A percentile compares a stretch with the other conserved stretches of the same genome.
Conservation (phyloP, 2,888 invertebrate species). For the Lypha dubia region DNA sequence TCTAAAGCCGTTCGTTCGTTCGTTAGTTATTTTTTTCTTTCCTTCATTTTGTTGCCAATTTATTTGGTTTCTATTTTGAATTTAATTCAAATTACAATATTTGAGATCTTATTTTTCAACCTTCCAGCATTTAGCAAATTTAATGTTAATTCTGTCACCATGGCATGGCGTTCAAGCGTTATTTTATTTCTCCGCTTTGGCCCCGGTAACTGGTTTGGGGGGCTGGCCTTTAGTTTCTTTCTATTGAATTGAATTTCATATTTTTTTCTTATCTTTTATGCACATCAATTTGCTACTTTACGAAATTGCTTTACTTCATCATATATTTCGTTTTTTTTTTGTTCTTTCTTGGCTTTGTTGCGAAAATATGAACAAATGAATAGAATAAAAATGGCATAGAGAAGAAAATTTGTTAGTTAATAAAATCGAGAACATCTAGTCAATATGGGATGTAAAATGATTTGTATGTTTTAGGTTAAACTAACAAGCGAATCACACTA, state of each 20-base stretch:
- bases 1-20: conserved; percentile 16
- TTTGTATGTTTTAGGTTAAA: no score
- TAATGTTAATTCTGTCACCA: conserved; percentile 36
- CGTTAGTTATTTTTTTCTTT: no score
- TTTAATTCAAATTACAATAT: conserved; percentile 4
- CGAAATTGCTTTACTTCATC: conserved; percentile 26
- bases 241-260: not conserved
- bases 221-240: not conserved
- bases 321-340: not conserved
- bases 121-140: conserved; percentile 25
- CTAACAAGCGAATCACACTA: no score
- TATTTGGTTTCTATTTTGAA: conserved; percentile 16
- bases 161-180: conserved; percentile 20
- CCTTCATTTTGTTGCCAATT: not conserved
- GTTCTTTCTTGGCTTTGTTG: conserved; percentile 7
- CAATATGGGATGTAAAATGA: conserved; percentile 7
- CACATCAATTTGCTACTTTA: conserved; percentile 17
- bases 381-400: not conserved
- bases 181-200: not conserved
- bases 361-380: conserved; percentile 4
- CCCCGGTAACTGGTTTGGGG: no score
- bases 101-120: conserved; percentile 1
- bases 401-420: conserved; percentile 5
- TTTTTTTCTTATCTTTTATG: not conserved
- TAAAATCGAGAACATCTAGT: conserved; percentile 29